Percentiles rank a stretch among this genome's conserved stretches.
Conservation (phyloP, 2,888 invertebrate species). For the Thera obeliscata region DNA sequence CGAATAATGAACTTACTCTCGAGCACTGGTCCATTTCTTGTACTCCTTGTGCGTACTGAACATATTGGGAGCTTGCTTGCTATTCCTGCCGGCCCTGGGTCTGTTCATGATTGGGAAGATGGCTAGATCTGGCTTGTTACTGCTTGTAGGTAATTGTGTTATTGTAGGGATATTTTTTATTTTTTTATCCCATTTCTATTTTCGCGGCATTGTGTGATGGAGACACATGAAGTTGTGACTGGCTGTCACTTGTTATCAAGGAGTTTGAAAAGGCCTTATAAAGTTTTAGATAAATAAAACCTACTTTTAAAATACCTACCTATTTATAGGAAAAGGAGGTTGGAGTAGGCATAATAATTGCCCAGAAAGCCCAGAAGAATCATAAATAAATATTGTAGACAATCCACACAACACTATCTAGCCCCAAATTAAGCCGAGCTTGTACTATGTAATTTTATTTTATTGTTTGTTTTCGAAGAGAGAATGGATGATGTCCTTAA, state of each 20-base stretch:
- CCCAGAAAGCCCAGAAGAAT: no score
- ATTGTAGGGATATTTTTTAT: not conserved
- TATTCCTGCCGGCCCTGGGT: not conserved
- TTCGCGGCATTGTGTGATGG: slow-evolving; percentile 16
- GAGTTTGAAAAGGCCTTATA: not conserved
- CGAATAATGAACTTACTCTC: slow-evolving; percentile 31
- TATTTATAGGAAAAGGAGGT: no score
- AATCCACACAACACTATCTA: no score
- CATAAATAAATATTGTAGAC: no score
- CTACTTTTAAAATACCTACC: no score
- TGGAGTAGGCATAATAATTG: no score
- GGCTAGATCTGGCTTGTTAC: slow-evolving; percentile 33
- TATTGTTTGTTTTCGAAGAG: no score
- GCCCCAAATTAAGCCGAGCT: no score
- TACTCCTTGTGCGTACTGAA: slow-evolving; percentile 53
- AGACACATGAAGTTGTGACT: not conserved
- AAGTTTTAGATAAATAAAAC: no score
- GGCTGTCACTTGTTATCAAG: not conserved
- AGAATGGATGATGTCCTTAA: no score
- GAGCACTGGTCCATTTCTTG: slow-evolving; percentile 55
- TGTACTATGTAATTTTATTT: no score
- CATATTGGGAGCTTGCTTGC: slow-evolving; percentile 21
- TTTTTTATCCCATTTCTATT: slow-evolving; percentile 6
- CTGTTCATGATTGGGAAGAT: not conserved
- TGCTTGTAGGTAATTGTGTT: slow-evolving; percentile 1